Percentiles rank a stretch among this genome's conserved stretches.
These are phyloP conservation scores for Agrilus planipennis DNA, from an alignment of 1,140 invertebrate species.

Conservation along the genomic window DNA sequence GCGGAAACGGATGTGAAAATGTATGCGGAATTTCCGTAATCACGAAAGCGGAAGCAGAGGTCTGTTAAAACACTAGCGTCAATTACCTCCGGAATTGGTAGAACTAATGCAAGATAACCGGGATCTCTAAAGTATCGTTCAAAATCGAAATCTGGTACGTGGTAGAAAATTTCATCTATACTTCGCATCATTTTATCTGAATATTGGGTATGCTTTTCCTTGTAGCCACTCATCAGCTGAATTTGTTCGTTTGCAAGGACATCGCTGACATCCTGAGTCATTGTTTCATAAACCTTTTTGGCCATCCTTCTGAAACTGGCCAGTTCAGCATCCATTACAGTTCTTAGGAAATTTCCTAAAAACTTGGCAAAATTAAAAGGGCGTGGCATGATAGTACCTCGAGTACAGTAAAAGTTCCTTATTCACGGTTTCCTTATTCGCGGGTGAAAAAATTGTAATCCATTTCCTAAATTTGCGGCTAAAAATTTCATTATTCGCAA, in stretches of 20 bases:
- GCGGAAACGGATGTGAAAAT: too few species aligned
- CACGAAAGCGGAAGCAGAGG: too few species aligned
- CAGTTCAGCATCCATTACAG: conserved; percentile 23
- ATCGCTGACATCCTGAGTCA: conserved; percentile 31
- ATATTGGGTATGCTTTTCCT: conserved; percentile 18
- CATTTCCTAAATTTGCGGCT: too few species aligned
- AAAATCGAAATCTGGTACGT: conserved; percentile 27
- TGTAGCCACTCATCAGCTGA: conserved; percentile 21
- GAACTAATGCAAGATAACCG: too few species aligned
- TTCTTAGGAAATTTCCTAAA: conserved; percentile 16
- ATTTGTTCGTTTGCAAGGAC: conserved; percentile 30
- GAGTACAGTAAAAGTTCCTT: too few species aligned
- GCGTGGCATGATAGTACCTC: too few species aligned
- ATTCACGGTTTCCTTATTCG: too few species aligned
- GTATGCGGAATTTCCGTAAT: too few species aligned
- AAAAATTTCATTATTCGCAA: too few species aligned
- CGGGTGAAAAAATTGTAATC: too few species aligned
- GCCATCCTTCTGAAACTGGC: conserved; percentile 22
- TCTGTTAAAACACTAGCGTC: too few species aligned
- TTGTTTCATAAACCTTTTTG: conserved; percentile 28
- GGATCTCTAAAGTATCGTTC: conserved; percentile 17
- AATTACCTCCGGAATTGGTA: too few species aligned
- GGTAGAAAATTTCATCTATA: conserved; percentile 25
- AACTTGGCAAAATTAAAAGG: conserved; percentile 4
- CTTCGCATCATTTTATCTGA: conserved; percentile 22